Conservation (phyloP, 2,113 vertebrate species). For the Carassius gibelio region DNA sequence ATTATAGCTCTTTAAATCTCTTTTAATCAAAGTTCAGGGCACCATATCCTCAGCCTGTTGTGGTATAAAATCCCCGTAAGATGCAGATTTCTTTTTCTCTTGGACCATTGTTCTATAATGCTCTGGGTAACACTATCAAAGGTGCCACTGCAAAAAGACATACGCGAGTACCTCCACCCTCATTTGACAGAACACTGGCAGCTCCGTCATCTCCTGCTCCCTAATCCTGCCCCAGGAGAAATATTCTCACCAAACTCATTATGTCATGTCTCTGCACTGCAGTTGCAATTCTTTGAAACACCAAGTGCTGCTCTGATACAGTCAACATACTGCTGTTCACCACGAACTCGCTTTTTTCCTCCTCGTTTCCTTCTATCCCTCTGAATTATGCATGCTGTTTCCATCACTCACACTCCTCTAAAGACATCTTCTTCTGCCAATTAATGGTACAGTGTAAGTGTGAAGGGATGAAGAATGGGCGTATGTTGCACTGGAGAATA, state of each 20-base stretch:
- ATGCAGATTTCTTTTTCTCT: not conserved
- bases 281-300: conserved; percentile 39
- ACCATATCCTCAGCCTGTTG: not conserved
- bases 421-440: conserved; percentile 48
- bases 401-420: conserved; percentile 51
- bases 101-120: not conserved
- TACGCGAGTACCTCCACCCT: conserved; percentile 3
- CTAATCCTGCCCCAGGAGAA: conserved; percentile 36
- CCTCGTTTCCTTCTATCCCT: conserved; percentile 26
- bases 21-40: not conserved
- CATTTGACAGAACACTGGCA: conserved; percentile 18
- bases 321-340: conserved; percentile 29
- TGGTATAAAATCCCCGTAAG: not conserved
- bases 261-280: conserved; percentile 34
- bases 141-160: conserved; percentile 13
- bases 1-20: not conserved
- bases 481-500: conserved; percentile 44
- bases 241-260: conserved; percentile 36
- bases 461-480: conserved; percentile 36
- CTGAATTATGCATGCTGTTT: conserved; percentile 53
- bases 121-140: not conserved
- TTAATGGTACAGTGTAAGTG: conserved; percentile 42
- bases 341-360: conserved; percentile 16
- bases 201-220: conserved; percentile 28
- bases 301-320: conserved; percentile 36